phyloP scores from a whole-genome alignment of 2,797 vertebrate genomes.

The Pagetopsis macropterus region DNA sequence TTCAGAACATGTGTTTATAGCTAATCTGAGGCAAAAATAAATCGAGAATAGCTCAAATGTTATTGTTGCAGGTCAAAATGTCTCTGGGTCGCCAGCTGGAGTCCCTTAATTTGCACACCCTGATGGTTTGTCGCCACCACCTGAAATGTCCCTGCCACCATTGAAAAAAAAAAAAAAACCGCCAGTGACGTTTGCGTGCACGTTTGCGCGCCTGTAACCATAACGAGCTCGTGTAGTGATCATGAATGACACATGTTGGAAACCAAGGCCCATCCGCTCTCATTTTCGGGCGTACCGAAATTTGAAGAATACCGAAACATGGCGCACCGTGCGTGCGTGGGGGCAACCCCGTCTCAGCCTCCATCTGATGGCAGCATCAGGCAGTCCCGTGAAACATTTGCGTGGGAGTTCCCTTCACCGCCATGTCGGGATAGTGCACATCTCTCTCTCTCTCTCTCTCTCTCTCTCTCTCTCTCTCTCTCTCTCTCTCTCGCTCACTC shows the following conservation, averaged over 20 bases:
- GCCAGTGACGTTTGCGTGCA: background rate
- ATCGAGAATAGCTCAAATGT: background rate
- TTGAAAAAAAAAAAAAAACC: background rate
- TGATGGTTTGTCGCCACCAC: constrained; percentile 57
- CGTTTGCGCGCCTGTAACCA: background rate
- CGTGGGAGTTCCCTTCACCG: constrained; percentile 88
- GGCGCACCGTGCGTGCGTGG: constrained; percentile 64
- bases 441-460: constrained; percentile 49
- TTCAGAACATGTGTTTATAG: background rate
- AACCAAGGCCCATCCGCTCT: background rate
- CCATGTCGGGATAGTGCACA: constrained; percentile 79
- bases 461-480: constrained; percentile 50
- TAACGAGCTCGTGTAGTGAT: background rate
- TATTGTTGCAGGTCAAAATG: background rate
- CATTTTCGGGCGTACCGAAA: constrained; percentile 24
- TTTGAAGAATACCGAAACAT: constrained; percentile 53
- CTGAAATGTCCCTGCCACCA: constrained; percentile 34
- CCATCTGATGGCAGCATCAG: constrained; percentile 87
- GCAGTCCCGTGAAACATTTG: constrained; percentile 85
- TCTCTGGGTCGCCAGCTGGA: background rate
- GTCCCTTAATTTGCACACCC: background rate
- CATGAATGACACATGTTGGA: constrained; percentile 1
- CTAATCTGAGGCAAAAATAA: background rate
- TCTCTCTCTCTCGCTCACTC: constrained; percentile 51
- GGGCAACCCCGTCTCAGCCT: constrained; percentile 82